Evolutionary conservation across 2,797 vertebrate genomes (phyloP), one percentile per base, ranked within the genome.

Genomic region (Myripristis murdjan): DNA sequence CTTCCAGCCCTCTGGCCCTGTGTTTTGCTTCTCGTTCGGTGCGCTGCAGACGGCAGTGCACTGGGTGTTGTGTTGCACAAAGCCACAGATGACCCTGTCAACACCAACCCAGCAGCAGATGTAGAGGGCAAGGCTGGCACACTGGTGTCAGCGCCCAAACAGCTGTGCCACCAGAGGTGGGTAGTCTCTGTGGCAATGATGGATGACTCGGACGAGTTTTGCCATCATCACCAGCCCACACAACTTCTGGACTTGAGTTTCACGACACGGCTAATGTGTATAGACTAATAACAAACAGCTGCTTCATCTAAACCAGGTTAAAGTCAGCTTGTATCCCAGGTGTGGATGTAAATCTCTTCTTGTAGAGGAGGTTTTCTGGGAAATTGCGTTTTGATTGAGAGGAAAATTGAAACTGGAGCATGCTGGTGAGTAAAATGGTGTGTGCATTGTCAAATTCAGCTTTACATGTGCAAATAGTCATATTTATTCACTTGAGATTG

Each of bases 131-230:
- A 55, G 61, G 64, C 75, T 79, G 86, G 72, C 87, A 80, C 77
- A 60, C 63, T 8, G 31, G 57, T 85, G 87, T 87, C 84, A 70
- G 83, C 74, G 81, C 68, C 81, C 84, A 85, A 86, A 88, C 92
- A 94, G 89, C 90, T 93, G 92, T 86, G 91, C 75, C 84, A 75
- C 82, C 81, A 80, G 84, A 89, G 85, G 87, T 86, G 81, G 82
- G 69, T 70, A 77, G 56, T 77, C 75, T 64, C 73, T 47, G 53
- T 64, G 23, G 67, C 72, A 58, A 79, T 91, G 90, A 93, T 91
- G 85, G 86, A 92, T 90, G 84, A 87, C 76, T 78, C 2, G 1
- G 64, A 81, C 70, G 77, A 87, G 64, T 77, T 78, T 66, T 22
- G 41, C 69, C 73, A 74, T 52, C 54, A 55, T 75, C 47, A 35